Base-by-base conservation (phyloP, 2,113 vertebrate species). In the Tinamus guttatus region DNA sequence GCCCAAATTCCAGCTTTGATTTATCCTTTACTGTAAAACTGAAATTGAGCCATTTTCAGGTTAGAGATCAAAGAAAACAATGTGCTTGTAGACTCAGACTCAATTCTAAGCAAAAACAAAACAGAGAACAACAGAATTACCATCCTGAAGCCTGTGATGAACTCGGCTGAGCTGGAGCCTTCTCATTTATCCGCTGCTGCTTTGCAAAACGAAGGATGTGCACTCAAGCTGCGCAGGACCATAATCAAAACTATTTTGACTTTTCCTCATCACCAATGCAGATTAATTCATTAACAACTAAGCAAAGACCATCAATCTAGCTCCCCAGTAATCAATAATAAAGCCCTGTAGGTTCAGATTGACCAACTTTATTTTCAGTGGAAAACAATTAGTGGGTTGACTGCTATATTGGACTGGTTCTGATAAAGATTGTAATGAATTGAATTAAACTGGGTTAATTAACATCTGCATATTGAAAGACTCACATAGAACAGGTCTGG, bases 201-300 rank as follows among this genome's bases (percentile, higher is more conserved):
- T 76, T 49, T 87, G 43, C 0, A 5, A 62, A 82, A 92, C 69
- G 69, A 87, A 91, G 92, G 62, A 63, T 71, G 30, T 1, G 2
- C 70, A 65, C n/a, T 17, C 56, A 87, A 43, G 52, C 85, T 81
- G 76, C 79, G 34, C 25, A 89, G 59, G 54, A 92, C 52, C 45
- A 80, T 89, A 89, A 87, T 89, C 81, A 95, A 96, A 95, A 94
- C 59, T 65, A 79, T 92, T 94, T 91, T 70, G 85, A 36, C 77
- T 87, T 95, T 91, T 94, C 45, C 70, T 94, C 75, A 70, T 73
- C 87, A 62, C 45, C 83, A 89, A 89, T 54, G 87, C 67, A 95
- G 84, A 95, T 77, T 87, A 89, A 87, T 94, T 94, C 47, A 91
- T 94, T 91, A 85, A 87, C 70, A 95, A 87, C 84, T 93, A 85